phyloP scores from a whole-genome alignment of 2,113 vertebrate genomes.

The Leptobrachium leishanense region DNA sequence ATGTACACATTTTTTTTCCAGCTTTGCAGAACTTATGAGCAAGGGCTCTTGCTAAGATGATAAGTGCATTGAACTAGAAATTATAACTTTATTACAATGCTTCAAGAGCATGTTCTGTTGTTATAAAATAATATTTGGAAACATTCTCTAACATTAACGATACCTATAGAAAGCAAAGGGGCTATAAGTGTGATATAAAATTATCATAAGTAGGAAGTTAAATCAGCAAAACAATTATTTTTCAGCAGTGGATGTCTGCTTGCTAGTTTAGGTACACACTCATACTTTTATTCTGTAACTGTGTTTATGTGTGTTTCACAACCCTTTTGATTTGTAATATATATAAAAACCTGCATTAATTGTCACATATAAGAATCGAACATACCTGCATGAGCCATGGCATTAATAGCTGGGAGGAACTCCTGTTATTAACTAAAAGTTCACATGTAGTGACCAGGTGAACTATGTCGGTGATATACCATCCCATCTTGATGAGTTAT shows the following conservation, averaged over 20 bases:
- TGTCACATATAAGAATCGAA: too few species aligned
- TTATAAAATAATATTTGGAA: slow-evolving; percentile 56
- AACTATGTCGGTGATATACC: too few species aligned
- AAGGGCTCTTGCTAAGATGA: slow-evolving; percentile 50
- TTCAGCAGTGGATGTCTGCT: background rate
- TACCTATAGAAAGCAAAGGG: slow-evolving; percentile 31
- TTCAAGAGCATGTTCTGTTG: slow-evolving; percentile 50
- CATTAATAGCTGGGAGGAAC: too few species aligned
- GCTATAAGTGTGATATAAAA: slow-evolving; percentile 21
- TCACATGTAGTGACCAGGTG: too few species aligned
- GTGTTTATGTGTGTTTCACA: too few species aligned
- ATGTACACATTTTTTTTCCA: slow-evolving; percentile 51
- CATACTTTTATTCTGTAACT: too few species aligned
- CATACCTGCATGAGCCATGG: too few species aligned
- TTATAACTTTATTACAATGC: slow-evolving; percentile 62
- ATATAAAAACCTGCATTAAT: too few species aligned
- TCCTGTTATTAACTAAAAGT: too few species aligned
- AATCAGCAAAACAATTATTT: background rate
- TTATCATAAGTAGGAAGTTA: background rate
- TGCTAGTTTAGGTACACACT: background rate
- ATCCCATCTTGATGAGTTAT: too few species aligned
- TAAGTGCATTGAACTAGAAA: slow-evolving; percentile 63
- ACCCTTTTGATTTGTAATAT: too few species aligned
- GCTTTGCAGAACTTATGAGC: slow-evolving; percentile 58
- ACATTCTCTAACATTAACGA: slow-evolving; percentile 52